Evolutionary conservation across 2,113 vertebrate genomes (phyloP).

Genomic region (Phodopus roborovskii): DNA sequence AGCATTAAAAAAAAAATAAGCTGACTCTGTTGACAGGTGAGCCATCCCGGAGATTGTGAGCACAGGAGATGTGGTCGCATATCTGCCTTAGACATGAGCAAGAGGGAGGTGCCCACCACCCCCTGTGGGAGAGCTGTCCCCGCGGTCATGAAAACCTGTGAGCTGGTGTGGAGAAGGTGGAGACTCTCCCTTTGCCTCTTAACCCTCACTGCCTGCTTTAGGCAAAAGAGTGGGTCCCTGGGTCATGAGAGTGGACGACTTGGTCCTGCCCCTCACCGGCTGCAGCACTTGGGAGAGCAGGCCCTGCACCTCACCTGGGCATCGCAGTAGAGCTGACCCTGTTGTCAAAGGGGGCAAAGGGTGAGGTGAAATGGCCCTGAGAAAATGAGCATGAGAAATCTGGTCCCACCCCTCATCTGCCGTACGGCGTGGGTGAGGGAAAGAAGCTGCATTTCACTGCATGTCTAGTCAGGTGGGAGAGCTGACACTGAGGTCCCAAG

Average conservation of each 20-base stretch:
- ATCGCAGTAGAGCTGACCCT: background rate
- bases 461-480: no score
- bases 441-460: no score
- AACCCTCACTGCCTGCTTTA: background rate
- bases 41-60: background rate
- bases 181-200: fast-evolving
- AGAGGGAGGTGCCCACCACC: background rate
- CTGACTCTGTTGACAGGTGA: background rate
- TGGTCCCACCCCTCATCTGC: no score
- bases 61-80: background rate
- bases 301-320: background rate
- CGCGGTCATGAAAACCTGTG: background rate
- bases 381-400: no score
- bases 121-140: background rate
- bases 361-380: no score
- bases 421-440: no score
- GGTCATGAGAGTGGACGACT: background rate
- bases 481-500: no score
- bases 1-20: background rate
- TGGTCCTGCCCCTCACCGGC: background rate
- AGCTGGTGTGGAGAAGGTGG: background rate
- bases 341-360: no score
- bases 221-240: background rate
- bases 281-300: background rate
- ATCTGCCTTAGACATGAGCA: background rate